A percentile compares a stretch with the other conserved stretches of the same genome.
These are phyloP conservation scores for Charanyca ferruginea DNA, from an alignment of 2,888 invertebrate species.

Conservation along the genomic window DNA sequence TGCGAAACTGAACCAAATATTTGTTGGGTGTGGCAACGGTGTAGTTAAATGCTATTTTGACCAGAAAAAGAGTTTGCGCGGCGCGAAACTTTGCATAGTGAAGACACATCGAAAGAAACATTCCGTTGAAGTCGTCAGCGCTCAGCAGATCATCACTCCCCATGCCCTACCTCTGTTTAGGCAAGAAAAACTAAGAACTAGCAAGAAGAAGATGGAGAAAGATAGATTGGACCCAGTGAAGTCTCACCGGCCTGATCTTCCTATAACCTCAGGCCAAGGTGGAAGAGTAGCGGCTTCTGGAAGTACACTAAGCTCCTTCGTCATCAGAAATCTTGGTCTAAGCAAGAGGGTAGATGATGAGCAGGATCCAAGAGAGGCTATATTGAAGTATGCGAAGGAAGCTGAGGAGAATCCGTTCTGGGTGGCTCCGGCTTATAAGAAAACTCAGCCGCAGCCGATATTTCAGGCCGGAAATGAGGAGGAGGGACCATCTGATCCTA, in stretches of 20 bases:
- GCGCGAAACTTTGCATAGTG: conserved; percentile 97
- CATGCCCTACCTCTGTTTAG: conserved; percentile 98
- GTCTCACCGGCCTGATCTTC: conserved; percentile 95
- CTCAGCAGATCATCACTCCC: conserved; percentile 98
- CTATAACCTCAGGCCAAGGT: conserved; percentile 97
- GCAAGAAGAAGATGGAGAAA: conserved; percentile 97
- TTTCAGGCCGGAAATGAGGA: conserved; percentile 92
- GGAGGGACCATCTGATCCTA: conserved; percentile 89
- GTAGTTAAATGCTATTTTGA: conserved; percentile 97
- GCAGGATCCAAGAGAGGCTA: conserved; percentile 98
- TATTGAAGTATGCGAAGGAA: conserved; percentile 98
- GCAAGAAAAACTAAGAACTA: conserved; percentile 97
- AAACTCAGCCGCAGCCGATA: conserved; percentile 96
- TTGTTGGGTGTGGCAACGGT: conserved; percentile 98
- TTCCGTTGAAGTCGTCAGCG: conserved; percentile 96
- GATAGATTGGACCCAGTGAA: conserved; percentile 97
- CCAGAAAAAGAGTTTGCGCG: conserved; percentile 95
- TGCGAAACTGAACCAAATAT: conserved; percentile 99
- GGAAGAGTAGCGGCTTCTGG: conserved; percentile 98
- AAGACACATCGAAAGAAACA: conserved; percentile 95
- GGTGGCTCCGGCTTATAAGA: conserved; percentile 97
- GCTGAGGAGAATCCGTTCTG: conserved; percentile 99
- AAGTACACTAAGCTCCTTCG: conserved; percentile 98
- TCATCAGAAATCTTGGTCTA: conserved; percentile 98
- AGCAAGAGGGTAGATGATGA: conserved; percentile 98